Conservation (phyloP, 2,888 invertebrate species). For the Eustalomyia histrio region DNA sequence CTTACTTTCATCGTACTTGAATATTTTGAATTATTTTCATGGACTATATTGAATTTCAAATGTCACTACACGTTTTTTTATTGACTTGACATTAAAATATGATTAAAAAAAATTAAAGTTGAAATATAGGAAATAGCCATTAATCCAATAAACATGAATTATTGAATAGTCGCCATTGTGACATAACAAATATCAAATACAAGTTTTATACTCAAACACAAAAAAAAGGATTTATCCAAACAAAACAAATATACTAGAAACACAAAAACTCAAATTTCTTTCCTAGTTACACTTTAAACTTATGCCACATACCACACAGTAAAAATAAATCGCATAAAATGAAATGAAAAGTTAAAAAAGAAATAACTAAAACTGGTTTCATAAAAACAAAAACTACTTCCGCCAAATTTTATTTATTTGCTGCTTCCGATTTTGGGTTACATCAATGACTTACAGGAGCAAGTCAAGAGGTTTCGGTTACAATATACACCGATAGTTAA, state of each 20-base stretch:
- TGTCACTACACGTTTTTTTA: neutral
- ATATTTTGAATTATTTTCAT: neutral
- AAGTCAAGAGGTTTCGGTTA: constrained; percentile 70
- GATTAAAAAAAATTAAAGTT: neutral
- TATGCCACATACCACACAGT: neutral
- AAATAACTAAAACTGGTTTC: constrained; percentile 29
- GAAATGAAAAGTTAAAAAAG: neutral
- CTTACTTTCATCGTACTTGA: neutral
- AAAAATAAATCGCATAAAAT: neutral
- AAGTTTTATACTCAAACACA: constrained; percentile 9
- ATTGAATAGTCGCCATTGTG: constrained; percentile 41
- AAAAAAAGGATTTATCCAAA: constrained; percentile 15
- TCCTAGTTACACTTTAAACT: constrained; percentile 44
- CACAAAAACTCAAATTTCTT: neutral
- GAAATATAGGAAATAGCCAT: neutral
- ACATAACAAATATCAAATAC: constrained; percentile 39
- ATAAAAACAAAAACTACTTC: constrained; percentile 54
- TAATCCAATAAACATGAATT: neutral
- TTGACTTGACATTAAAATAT: neutral
- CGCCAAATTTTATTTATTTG: constrained; percentile 56
- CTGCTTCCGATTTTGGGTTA: constrained; percentile 60
- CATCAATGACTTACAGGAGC: constrained; percentile 61
- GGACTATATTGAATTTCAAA: neutral
- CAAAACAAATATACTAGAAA: neutral
- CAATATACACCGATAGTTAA: constrained; percentile 39